Evolutionary conservation across 2,888 invertebrate species (phyloP).

Genomic region (Drosophila recens): DNA sequence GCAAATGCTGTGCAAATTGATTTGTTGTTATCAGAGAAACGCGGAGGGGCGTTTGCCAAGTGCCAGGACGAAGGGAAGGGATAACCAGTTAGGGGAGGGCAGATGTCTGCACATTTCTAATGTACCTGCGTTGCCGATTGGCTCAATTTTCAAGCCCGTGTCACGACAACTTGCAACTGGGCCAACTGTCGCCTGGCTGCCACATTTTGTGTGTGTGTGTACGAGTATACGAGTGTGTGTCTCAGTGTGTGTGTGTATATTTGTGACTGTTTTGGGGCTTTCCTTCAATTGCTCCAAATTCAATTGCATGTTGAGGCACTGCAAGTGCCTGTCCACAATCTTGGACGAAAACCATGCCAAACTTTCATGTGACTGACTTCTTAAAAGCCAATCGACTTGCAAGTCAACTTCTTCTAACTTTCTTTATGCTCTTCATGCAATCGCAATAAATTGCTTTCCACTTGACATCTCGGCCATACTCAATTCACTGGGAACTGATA

Average conservation of each 20-base stretch:
- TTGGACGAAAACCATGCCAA: slow-evolving; percentile 55
- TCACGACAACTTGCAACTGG: slow-evolving; percentile 73
- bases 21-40: slow-evolving; percentile 75
- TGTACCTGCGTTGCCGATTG: slow-evolving; percentile 75
- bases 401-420: slow-evolving; percentile 26
- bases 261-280: slow-evolving; percentile 43
- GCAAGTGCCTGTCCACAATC: slow-evolving; percentile 55
- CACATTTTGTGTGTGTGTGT: slow-evolving; percentile 21
- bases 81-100: no score
- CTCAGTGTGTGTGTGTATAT: slow-evolving; percentile 14
- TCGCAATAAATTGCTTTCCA: slow-evolving; percentile 72
- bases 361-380: slow-evolving; percentile 75
- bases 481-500: slow-evolving; percentile 27
- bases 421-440: slow-evolving; percentile 48
- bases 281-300: slow-evolving; percentile 69
- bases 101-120: slow-evolving; percentile 67
- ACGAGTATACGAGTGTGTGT: slow-evolving; percentile 1
- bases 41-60: neutral
- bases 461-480: slow-evolving; percentile 46
- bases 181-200: slow-evolving; percentile 67
- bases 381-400: slow-evolving; percentile 78
- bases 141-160: slow-evolving; percentile 75
- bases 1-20: slow-evolving; percentile 81
- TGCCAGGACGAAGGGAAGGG: neutral
- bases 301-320: slow-evolving; percentile 65